phyloP scores from a whole-genome alignment of 2,888 invertebrate species.

The Lordiphosa fenestrarum region DNA sequence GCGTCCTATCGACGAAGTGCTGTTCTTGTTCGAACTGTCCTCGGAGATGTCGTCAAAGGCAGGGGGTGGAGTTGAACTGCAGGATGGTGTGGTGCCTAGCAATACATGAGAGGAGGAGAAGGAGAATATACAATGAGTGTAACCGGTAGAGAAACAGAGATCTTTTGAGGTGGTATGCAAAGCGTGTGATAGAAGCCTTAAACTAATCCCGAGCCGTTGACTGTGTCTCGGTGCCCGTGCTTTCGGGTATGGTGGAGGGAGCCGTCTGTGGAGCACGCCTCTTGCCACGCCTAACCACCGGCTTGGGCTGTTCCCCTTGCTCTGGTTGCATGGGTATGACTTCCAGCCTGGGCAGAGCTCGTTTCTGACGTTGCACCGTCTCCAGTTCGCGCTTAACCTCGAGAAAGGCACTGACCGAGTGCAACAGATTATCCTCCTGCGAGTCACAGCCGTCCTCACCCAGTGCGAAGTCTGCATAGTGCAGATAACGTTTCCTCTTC shows the following conservation, averaged over 20 bases:
- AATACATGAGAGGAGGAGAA: conserved; percentile 73
- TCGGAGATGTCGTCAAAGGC: conserved; percentile 91
- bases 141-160: conserved; percentile 1
- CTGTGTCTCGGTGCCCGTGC: conserved; percentile 44
- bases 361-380: conserved; percentile 32
- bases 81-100: conserved; percentile 85
- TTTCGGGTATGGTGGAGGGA: conserved; percentile 63
- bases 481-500: conserved; percentile 67
- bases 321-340: neutral
- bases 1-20: conserved; percentile 75
- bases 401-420: conserved; percentile 75
- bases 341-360: conserved; percentile 42
- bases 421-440: conserved; percentile 77
- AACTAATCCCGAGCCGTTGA: conserved; percentile 25
- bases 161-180: conserved; percentile 11
- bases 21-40: conserved; percentile 79
- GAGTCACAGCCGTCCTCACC: conserved; percentile 64
- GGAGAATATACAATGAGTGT: conserved; percentile 24
- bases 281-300: conserved; percentile 35
- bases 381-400: conserved; percentile 79
- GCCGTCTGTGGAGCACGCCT: conserved; percentile 54
- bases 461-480: conserved; percentile 77
- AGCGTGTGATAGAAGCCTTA: conserved; percentile 34
- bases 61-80: conserved; percentile 94
- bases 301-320: neutral